Conservation (phyloP, 2,113 vertebrate species). For the Suncus etruscus region DNA sequence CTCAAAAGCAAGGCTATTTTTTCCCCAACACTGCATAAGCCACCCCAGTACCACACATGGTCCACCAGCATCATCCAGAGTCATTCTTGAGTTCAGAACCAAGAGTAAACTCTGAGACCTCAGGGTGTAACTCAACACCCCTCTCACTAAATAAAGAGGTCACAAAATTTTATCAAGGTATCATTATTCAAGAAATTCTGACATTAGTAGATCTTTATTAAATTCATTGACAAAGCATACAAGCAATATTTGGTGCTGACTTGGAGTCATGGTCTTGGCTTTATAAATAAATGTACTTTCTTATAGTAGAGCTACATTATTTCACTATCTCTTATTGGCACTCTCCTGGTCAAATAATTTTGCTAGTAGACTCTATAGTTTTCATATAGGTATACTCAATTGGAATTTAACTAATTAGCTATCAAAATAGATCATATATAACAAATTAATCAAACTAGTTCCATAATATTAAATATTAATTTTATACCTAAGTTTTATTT, state of each 20-base stretch:
- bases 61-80: too few relatives aligned
- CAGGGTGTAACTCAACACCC: too few relatives aligned
- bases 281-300: background rate
- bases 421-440: background rate
- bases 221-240: background rate
- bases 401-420: background rate
- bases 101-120: too few relatives aligned
- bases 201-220: background rate
- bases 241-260: background rate
- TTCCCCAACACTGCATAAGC: background rate
- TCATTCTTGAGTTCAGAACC: too few relatives aligned
- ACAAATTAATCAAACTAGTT: background rate
- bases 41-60: background rate
- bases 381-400: background rate
- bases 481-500: background rate
- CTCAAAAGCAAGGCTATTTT: background rate
- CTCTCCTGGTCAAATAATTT: background rate
- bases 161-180: background rate
- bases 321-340: background rate
- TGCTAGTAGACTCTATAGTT: slow-evolving; percentile 3
- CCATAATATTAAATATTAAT: slow-evolving; percentile 7
- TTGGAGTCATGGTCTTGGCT: background rate
- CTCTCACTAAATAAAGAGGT: too few relatives aligned
- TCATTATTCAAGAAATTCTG: background rate
- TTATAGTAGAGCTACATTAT: background rate